Evolutionary conservation across 1,140 invertebrate genomes (phyloP).

Genomic region (Scaptomyza hsui): DNA sequence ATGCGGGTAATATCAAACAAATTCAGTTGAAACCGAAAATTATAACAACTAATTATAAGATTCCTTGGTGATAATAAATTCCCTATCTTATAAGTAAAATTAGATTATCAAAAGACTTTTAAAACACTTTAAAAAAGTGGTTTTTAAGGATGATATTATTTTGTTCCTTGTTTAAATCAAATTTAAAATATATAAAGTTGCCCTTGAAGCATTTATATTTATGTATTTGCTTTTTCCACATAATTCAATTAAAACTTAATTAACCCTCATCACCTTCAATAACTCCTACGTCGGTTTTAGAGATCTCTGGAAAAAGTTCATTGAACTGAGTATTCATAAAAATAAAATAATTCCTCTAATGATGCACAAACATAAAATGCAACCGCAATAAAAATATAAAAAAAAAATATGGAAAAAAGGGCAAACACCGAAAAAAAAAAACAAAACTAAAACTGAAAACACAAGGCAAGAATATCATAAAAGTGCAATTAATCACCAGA

Average conservation of each 20-base stretch:
- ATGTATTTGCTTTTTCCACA: constrained; percentile 3
- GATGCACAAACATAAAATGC: constrained; percentile 64
- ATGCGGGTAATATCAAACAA: no score
- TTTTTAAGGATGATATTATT: background rate
- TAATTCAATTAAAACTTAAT: constrained; percentile 44
- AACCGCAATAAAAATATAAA: constrained; percentile 59
- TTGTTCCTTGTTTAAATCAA: background rate
- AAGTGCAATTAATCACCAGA: constrained; percentile 80
- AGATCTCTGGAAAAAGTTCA: constrained; percentile 58
- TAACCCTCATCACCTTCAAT: constrained; percentile 34
- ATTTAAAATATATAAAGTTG: background rate
- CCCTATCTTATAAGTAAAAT: no score
- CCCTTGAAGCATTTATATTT: background rate
- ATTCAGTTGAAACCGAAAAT: no score
- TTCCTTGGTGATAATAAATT: no score
- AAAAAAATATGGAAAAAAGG: no score
- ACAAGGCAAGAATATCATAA: constrained; percentile 65
- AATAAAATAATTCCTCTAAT: constrained; percentile 69
- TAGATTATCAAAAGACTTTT: no score
- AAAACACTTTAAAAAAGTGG: no score
- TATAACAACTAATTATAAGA: no score
- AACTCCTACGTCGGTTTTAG: background rate
- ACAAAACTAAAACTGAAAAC: constrained; percentile 20
- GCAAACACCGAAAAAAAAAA: no score
- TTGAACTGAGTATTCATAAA: constrained; percentile 59